Base-by-base conservation (phyloP, 2,888 invertebrate genomes). In the Imbricaverruca yamaguchii region DNA sequence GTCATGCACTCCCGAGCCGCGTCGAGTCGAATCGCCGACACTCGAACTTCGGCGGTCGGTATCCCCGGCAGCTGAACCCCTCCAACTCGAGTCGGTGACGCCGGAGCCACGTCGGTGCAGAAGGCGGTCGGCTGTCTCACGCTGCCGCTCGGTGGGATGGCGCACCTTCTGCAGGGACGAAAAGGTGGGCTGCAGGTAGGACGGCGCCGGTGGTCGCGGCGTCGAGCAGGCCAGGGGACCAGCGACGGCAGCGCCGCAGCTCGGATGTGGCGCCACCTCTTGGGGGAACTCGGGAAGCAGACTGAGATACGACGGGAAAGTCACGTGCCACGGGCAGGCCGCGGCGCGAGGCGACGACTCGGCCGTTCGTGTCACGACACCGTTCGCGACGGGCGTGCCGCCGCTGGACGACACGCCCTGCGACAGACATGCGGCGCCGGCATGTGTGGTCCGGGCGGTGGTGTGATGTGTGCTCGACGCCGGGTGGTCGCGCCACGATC, bases 111-210 rank as follows among this genome's bases (percentile, higher is more conserved):
- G 74, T 7, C 74, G 53, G 74, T 74, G 74, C 53, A 74, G 55
- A 15, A 74, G 55, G 18, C 74, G 39, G 74, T 74, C 74, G 9
- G 74, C 74, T 9, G 74, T 74, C 74, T 55, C 74, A 53, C 11
- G 74, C 74, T 74, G 74, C 74, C 21, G 53, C 21, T 74, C 74
- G 21, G 74, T 74, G 21, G 74, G 74, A 7, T 21, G 13, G 9
- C 74, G 53, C 8, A 74, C 55, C 74, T 74, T 74, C 55, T 74
- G 74, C 74, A 74, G 74, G 53, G 74, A 74, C 7, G 74, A 74
- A 55, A 74, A 74, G 53, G 74, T 74, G 18, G 74, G 74, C 74
- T 74, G 74, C 55, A 15, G 74, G 74, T 74, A 74, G 53, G 74
- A 74, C 7, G 74, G 74, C 3, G 4, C 74, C 13, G 67, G 10